Percentiles rank a stretch among this genome's conserved stretches.
These are phyloP conservation scores for Hemiscyllium ocellatum DNA, from an alignment of 2,113 vertebrate genomes.

Conservation along the genomic window DNA sequence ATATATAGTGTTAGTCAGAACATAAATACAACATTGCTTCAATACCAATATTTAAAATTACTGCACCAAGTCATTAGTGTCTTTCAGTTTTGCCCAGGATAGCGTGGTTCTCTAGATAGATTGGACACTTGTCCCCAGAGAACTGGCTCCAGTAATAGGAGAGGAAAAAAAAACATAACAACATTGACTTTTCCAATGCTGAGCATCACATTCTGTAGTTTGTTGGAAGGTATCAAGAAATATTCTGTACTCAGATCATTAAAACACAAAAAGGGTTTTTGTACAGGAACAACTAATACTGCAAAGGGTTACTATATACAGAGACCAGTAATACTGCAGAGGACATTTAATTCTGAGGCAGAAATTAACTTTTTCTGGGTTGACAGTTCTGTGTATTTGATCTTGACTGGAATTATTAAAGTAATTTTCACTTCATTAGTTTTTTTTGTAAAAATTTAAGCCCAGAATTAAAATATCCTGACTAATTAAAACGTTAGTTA, in stretches of 20 bases:
- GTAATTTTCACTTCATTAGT: neutral
- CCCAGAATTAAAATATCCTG: neutral
- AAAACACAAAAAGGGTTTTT: neutral
- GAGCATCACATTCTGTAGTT: neutral
- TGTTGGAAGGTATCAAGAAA: neutral
- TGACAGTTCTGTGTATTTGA: neutral
- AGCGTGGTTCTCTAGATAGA: neutral
- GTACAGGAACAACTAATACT: neutral
- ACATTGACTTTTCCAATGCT: neutral
- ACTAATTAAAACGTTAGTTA: neutral
- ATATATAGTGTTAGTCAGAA: neutral
- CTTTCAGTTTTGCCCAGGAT: constrained; percentile 1
- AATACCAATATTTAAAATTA: neutral
- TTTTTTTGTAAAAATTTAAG: neutral
- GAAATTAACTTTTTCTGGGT: neutral
- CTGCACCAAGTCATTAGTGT: neutral
- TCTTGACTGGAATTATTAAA: neutral
- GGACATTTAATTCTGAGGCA: neutral
- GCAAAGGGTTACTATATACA: neutral
- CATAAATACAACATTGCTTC: neutral
- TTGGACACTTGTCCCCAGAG: neutral
- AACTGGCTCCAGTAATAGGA: neutral
- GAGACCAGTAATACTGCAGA: neutral
- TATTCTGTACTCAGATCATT: neutral
- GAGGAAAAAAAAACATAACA: neutral